A percentile compares a stretch with the other conserved stretches of the same genome.
Conservation (phyloP, 2,797 vertebrate species). For the Ispidina picta region DNA sequence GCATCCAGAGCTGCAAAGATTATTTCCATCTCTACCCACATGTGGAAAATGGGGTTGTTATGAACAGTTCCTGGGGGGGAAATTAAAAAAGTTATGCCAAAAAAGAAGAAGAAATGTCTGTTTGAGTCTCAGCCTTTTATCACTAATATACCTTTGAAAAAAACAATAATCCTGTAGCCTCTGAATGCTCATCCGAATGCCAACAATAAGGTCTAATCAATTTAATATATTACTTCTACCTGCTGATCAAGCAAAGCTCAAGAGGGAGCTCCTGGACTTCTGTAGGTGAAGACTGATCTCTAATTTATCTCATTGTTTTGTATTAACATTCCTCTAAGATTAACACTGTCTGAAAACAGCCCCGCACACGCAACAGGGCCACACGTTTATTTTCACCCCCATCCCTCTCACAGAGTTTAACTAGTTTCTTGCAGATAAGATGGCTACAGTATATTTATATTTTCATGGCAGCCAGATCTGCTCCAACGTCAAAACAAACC, state of each 20-base stretch:
- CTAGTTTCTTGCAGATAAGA: not conserved
- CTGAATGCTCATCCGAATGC: not conserved
- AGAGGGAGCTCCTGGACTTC: slow-evolving; percentile 2
- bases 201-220: slow-evolving; percentile 18
- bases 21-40: slow-evolving; percentile 6
- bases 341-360: not conserved
- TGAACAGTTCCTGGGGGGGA: not conserved
- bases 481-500: not conserved
- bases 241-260: not conserved
- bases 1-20: slow-evolving; percentile 30
- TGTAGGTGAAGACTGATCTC: not conserved
- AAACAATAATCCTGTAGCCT: not conserved
- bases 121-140: not conserved
- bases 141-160: not conserved
- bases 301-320: slow-evolving; percentile 17
- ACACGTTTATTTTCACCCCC: not conserved
- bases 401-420: not conserved
- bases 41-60: not conserved
- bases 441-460: not conserved
- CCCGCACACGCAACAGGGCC: not conserved
- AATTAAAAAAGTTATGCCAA: slow-evolving; percentile 1
- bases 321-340: slow-evolving; percentile 19
- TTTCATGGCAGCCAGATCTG: not conserved
- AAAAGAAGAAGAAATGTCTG: not conserved
- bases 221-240: slow-evolving; percentile 3